phyloP scores from a whole-genome alignment of 2,113 vertebrate species.

The Coptodon rendalli region DNA sequence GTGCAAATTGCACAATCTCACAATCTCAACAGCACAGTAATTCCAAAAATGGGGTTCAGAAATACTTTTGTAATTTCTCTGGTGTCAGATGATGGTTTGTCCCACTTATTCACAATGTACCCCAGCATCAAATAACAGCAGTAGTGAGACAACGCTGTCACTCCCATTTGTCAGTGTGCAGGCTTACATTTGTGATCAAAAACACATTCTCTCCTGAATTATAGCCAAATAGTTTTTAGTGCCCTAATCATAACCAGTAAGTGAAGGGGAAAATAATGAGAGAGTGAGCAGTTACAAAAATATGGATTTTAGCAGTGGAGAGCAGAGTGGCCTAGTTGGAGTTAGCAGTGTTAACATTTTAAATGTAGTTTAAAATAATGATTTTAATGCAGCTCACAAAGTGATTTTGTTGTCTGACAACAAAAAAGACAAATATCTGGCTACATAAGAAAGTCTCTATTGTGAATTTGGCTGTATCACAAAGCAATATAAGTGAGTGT shows the following conservation, averaged over 20 bases:
- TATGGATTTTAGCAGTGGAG: background rate
- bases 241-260: background rate
- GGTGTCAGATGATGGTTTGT: background rate
- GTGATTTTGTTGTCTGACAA: background rate
- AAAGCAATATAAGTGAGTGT: background rate
- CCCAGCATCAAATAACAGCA: background rate
- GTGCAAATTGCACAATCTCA: background rate
- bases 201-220: background rate
- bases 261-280: background rate
- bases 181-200: background rate
- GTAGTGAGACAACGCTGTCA: background rate
- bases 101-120: background rate
- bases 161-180: background rate
- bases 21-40: background rate
- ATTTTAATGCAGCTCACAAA: no score
- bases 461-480: background rate
- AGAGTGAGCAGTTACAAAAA: background rate
- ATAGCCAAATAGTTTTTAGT: background rate
- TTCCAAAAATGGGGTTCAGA: background rate
- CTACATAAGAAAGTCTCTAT: background rate
- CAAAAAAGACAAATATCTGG: background rate
- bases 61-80: background rate
- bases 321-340: background rate
- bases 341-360: background rate
- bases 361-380: background rate